phyloP scores from a whole-genome alignment of 2,797 vertebrate species.

The Columba guinea region DNA sequence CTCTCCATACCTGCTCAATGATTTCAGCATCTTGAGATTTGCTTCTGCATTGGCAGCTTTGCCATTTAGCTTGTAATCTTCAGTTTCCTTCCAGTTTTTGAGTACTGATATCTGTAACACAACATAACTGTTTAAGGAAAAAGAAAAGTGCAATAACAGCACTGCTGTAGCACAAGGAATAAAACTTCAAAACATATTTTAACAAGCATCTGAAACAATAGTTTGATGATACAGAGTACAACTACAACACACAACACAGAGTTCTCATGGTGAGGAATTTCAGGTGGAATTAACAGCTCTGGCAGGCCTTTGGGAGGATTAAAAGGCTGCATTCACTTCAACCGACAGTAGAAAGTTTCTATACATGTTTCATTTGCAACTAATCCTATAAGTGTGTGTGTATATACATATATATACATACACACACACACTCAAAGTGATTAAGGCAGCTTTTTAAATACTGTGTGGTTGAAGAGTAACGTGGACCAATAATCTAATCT shows the following conservation, averaged over 20 bases:
- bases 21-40: slow-evolving; percentile 74
- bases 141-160: neutral
- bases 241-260: neutral
- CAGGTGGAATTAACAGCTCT: neutral
- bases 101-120: slow-evolving; percentile 78
- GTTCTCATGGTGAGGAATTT: neutral
- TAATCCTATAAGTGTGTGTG: neutral
- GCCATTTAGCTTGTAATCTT: slow-evolving; percentile 66
- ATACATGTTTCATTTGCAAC: neutral
- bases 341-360: neutral
- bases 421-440: neutral
- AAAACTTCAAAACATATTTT: neutral
- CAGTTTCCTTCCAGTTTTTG: slow-evolving; percentile 75
- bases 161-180: neutral
- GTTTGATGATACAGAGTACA: neutral
- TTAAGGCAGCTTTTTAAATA: neutral
- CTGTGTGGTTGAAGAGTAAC: neutral
- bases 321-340: neutral
- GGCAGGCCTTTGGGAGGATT: neutral
- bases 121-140: neutral
- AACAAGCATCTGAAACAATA: neutral
- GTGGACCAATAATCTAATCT: neutral
- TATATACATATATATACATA: rapidly evolving
- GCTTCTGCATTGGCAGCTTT: slow-evolving; percentile 67
- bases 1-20: slow-evolving; percentile 74